phyloP scores from a whole-genome alignment of 2,888 invertebrate species.

The Chalcosyrphus nemorum region DNA sequence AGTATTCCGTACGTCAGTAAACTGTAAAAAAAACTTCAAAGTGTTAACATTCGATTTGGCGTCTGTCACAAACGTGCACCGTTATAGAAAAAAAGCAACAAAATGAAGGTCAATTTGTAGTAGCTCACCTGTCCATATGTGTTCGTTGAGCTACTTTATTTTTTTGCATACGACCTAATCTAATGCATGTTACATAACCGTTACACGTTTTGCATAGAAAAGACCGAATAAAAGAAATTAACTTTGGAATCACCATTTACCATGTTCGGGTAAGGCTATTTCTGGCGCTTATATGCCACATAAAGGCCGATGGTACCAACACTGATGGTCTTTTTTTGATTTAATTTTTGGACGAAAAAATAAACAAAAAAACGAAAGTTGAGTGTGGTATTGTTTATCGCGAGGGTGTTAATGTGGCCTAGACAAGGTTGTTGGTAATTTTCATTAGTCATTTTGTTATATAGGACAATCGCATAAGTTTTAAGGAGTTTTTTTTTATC shows the following conservation, averaged over 20 bases:
- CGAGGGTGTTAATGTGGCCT: constrained; percentile 41
- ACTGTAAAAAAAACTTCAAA: constrained; percentile 44
- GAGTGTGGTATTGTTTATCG: constrained; percentile 24
- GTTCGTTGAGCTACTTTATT: constrained; percentile 52
- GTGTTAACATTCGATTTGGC: constrained; percentile 46
- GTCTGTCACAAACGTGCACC: constrained; percentile 21
- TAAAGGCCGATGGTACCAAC: constrained; percentile 30
- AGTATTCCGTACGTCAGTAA: constrained; percentile 20
- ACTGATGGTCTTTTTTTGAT: constrained; percentile 27
- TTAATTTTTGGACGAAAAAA: not conserved
- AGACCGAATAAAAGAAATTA: not conserved
- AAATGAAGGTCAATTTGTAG: constrained; percentile 49
- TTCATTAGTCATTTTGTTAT: constrained; percentile 10
- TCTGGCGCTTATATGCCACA: constrained; percentile 26
- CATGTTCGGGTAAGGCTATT: constrained; percentile 40
- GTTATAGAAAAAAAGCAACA: constrained; percentile 19
- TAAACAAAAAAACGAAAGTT: constrained; percentile 47
- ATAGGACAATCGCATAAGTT: constrained; percentile 23
- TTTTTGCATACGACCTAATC: constrained; percentile 64
- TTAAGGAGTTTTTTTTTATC: not conserved
- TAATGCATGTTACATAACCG: constrained; percentile 59
- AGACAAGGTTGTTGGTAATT: constrained; percentile 22
- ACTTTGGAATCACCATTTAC: constrained; percentile 9
- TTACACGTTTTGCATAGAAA: constrained; percentile 69
- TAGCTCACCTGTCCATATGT: constrained; percentile 48